Percentiles rank a stretch among this genome's conserved stretches.
phyloP scores from a whole-genome alignment of 2,888 invertebrate genomes.

The Drosophila ezoana region DNA sequence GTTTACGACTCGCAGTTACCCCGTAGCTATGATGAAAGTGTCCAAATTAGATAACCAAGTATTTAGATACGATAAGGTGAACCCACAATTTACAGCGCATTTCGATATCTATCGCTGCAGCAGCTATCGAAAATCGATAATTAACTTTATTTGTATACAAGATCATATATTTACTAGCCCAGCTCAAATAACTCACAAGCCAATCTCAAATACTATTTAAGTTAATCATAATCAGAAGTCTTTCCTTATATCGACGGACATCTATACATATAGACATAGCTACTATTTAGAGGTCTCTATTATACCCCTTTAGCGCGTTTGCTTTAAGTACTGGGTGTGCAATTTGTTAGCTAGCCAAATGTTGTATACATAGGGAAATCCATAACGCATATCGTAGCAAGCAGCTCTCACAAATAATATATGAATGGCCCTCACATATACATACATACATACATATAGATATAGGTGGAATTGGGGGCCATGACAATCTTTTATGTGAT shows the following conservation, averaged over 20 bases:
- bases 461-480: conserved; percentile 21
- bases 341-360: conserved; percentile 54
- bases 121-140: too few species aligned
- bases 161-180: too few species aligned
- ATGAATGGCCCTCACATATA: conserved; percentile 37
- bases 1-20: background rate
- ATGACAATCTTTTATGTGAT: conserved; percentile 75
- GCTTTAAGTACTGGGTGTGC: conserved; percentile 4
- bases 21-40: background rate
- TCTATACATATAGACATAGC: background rate
- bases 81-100: too few species aligned
- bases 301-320: background rate
- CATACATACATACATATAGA: background rate
- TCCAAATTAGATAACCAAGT: too few species aligned
- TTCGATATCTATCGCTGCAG: too few species aligned
- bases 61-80: too few species aligned
- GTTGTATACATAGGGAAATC: conserved; percentile 47
- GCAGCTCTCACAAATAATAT: conserved; percentile 51
- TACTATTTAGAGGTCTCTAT: background rate
- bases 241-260: too few species aligned
- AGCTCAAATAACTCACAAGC: too few species aligned
- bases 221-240: too few species aligned
- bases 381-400: conserved; percentile 48
- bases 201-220: too few species aligned
- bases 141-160: too few species aligned